Base-by-base conservation (phyloP, 30 jellyfish, hydroid and myxozoan genomes). In the Cassiopea andromeda region DNA sequence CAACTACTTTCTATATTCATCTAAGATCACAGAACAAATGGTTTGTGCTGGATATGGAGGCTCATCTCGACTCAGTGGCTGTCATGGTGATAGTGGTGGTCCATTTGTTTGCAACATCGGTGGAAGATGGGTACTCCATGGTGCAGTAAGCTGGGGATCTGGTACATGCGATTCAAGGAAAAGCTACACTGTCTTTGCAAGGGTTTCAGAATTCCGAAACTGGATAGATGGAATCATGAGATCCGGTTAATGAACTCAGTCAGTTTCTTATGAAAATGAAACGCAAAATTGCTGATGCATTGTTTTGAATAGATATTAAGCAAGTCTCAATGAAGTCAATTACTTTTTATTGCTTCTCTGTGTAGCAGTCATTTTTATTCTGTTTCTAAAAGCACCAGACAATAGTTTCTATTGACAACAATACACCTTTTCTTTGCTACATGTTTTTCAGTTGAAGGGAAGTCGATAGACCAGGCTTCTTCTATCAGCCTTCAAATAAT, bases 41-140 rank as follows among this genome's bases (percentile, higher is more conserved):
- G 89, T 95, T 18, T 95, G 99, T 50, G 99, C 97, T 13, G 99
- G 99, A 8, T 78, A 90, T 67, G 99, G 99, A 13, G 98, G 97
- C 15, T 54, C 84, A 9, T 70, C 80, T 43, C 85, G 96, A 17
- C 88, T 86, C 18, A 92, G 98, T 75, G 99, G 99, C 91, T 95
- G 99, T 94, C 99, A 95, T 73, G 99, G 99, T 54, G 99, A 95
- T 58, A 86, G 97, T 81, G 99, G 99, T 61, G 99, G 99, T 15
- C 99, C 99, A 82, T 91, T 94, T 69, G 98, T 94, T 61, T 94
- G 98, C 78, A 89, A 91, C 50, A 54, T 90, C 17, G 92, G 94
- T 68, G 98, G 97, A 19, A 61, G 71, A 48, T 94, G 97, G 97
- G 89, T 68, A 67, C 88, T 94, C 19, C 98, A 90, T 50, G 98